Base-by-base conservation (phyloP, 2,888 invertebrate genomes). In the Galerucella pusilla region DNA sequence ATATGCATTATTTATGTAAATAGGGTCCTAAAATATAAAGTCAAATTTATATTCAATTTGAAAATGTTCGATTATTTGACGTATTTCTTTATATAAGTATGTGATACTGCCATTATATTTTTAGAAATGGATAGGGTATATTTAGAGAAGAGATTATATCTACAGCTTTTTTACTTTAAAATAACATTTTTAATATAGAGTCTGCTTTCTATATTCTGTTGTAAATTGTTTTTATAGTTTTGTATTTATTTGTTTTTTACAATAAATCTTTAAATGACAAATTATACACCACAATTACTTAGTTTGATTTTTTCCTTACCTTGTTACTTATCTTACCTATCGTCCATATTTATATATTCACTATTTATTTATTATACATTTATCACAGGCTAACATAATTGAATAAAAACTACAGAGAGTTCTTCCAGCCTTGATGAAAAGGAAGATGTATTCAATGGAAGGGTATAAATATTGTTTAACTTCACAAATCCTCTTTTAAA, bases 201-300 rank as follows among this genome's bases (percentile, higher is more conserved):
- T 61, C 72, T 70, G 75, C 77, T 77, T 77, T 75, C 68, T 68
- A 75, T 70, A 72, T 75, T 75, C 70, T 77, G 77, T 77, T 77
- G 74, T 75, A 75, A 66, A 73, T 73, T 75, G 72, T 77, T 77
- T 77, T 74, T 76, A 77, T 75, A 71, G 65, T 77, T 77, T 77
- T 77, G 75, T 77, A 75, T 76, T 76, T 76, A 76, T 74, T 76
- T 76, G 68, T 76, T 74, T 74, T 75, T 75, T 72, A 72, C 60
- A 65, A 71, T 72, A 72, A 72, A 71, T 66, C n/a, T 66, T 54
- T 28, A 46, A 69, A 65, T 57, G 10, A 65, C 54, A 61, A 70
- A 61, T 49, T 70, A 63, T 64, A 70, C 65, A 65, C 59, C 16
- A 52, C 42, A 46, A n/a, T 54, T 20, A 28, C n/a, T 59, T n/a